Conservation (phyloP, 2,888 invertebrate genomes). For the Gonocerus acuteangulatus region DNA sequence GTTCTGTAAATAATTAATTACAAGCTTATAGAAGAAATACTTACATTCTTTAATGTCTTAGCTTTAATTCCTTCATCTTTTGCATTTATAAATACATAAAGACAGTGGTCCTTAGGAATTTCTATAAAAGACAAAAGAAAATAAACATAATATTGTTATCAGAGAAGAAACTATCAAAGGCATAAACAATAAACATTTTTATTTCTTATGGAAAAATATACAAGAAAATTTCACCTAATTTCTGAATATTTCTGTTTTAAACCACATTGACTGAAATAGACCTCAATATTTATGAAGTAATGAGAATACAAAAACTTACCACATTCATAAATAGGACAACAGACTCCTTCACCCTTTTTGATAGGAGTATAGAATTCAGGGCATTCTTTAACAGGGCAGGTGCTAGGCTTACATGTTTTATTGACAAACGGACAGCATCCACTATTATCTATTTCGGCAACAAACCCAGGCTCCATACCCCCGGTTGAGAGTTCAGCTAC, state of each 20-base stretch:
- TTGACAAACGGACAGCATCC: slow-evolving; percentile 65
- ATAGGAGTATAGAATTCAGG: slow-evolving; percentile 45
- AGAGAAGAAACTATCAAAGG: too few species aligned
- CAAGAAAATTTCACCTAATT: background rate
- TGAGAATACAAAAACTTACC: slow-evolving; percentile 48
- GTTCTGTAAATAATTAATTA: too few species aligned
- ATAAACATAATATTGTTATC: slow-evolving; percentile 53
- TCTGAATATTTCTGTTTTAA: background rate
- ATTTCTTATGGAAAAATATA: background rate
- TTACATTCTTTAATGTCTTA: too few species aligned
- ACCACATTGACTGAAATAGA: background rate
- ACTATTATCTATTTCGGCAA: slow-evolving; percentile 49
- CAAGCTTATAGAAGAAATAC: too few species aligned
- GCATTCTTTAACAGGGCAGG: slow-evolving; percentile 56
- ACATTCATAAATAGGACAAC: slow-evolving; percentile 62
- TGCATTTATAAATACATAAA: slow-evolving; percentile 53
- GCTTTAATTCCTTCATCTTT: slow-evolving; percentile 41
- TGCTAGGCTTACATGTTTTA: slow-evolving; percentile 53
- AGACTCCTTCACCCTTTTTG: slow-evolving; percentile 45
- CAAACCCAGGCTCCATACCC: slow-evolving; percentile 55
- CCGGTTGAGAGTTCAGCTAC: slow-evolving; percentile 44
- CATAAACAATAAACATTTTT: too few species aligned
- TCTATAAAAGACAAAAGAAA: slow-evolving; percentile 43
- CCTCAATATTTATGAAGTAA: too few species aligned
- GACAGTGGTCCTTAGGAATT: slow-evolving; percentile 57